Evolutionary conservation across 2,113 vertebrate genomes (phyloP).

Genomic region (Galeopterus variegatus): DNA sequence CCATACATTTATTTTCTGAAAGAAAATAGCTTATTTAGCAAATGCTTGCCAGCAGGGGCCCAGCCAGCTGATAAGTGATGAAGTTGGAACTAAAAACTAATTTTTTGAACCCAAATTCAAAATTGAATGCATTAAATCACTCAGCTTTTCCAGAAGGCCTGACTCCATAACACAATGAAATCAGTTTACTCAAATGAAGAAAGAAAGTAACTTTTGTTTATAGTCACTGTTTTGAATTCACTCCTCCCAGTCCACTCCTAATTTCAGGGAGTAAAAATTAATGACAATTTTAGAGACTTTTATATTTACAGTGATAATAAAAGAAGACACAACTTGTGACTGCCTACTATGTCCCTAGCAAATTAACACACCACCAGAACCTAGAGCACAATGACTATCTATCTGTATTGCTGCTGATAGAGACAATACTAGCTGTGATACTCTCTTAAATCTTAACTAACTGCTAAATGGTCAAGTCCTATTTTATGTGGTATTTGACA

Average conservation of each 20-base stretch:
- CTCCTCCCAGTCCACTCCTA: background rate
- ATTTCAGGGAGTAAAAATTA: background rate
- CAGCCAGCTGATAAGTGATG: background rate
- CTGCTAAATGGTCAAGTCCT: background rate
- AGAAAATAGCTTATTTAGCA: constrained; percentile 39
- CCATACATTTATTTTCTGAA: constrained; percentile 38
- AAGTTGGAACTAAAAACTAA: background rate
- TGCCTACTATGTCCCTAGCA: no score
- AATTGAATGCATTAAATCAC: background rate
- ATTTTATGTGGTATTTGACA: background rate
- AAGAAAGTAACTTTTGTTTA: background rate
- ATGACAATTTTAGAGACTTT: background rate
- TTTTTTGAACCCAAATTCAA: background rate
- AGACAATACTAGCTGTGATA: background rate
- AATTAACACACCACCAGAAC: background rate
- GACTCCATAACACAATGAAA: constrained; percentile 12
- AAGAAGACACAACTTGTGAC: background rate
- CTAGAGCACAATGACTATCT: background rate
- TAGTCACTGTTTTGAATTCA: background rate
- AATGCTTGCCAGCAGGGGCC: background rate
- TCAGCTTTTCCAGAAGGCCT: background rate
- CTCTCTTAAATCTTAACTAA: background rate
- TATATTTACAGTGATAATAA: background rate
- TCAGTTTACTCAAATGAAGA: background rate
- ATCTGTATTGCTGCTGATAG: background rate